Evolutionary conservation across 2,888 invertebrate species (phyloP).

Genomic region (Noctua janthe): DNA sequence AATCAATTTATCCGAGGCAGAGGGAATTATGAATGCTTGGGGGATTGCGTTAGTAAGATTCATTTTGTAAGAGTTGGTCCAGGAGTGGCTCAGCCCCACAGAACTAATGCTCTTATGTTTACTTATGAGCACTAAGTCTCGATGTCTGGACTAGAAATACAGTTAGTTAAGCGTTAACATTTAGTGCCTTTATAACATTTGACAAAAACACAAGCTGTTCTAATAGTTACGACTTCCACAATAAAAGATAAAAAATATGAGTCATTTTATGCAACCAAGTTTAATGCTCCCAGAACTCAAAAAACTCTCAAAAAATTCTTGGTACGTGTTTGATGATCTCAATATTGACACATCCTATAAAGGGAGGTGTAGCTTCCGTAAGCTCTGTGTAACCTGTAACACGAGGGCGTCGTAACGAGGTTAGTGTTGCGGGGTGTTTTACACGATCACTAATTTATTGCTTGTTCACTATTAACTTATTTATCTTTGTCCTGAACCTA

Average conservation of each 20-base stretch:
- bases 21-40: constrained; percentile 68
- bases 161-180: not conserved
- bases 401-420: constrained; percentile 14
- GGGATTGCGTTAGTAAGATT: constrained; percentile 62
- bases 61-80: constrained; percentile 57
- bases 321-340: not conserved
- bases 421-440: not conserved
- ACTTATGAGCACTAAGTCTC: not conserved
- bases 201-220: not conserved
- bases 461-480: not conserved
- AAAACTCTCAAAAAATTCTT: not conserved
- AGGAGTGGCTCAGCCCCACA: constrained; percentile 32
- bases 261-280: not conserved
- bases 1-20: constrained; percentile 76
- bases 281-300: not conserved
- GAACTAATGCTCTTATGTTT: constrained; percentile 17
- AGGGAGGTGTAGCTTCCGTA: not conserved
- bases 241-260: not conserved
- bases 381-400: not conserved
- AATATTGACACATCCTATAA: not conserved
- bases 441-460: constrained; percentile 4
- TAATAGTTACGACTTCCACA: not conserved
- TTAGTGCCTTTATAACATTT: not conserved
- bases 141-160: not conserved
- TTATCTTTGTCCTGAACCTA: not conserved